phyloP scores from a whole-genome alignment of 2,888 invertebrate species.

The Chrysolina oricalcia region DNA sequence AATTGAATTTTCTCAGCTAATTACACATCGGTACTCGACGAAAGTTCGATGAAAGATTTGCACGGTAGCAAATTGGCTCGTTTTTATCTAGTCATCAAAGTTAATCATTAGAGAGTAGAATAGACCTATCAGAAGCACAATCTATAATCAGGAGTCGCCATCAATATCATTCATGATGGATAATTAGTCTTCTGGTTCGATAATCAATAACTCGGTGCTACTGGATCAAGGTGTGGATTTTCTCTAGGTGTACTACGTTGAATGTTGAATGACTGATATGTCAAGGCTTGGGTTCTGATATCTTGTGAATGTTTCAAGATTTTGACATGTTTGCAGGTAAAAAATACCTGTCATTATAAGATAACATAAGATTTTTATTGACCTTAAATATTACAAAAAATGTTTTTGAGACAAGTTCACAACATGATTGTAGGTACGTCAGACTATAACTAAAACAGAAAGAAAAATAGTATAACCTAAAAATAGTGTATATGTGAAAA shows the following conservation, averaged over 20 bases:
- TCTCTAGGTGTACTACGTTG: neutral
- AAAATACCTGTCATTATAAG: neutral
- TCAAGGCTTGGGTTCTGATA: neutral
- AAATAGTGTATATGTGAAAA: no score
- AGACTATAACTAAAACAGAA: no score
- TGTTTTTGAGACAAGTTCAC: no score
- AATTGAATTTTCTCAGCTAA: slow-evolving; percentile 7
- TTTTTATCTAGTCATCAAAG: slow-evolving; percentile 19
- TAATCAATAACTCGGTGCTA: slow-evolving; percentile 19
- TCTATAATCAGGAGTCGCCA: slow-evolving; percentile 12
- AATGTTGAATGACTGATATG: neutral
- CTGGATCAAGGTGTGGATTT: neutral
- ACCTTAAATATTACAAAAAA: no score
- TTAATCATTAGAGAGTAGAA: slow-evolving; percentile 10
- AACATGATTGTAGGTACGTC: no score
- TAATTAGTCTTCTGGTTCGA: slow-evolving; percentile 19
- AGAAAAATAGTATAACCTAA: no score
- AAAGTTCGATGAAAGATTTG: slow-evolving; percentile 10
- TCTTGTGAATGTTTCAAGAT: neutral
- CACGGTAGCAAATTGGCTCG: slow-evolving; percentile 14
- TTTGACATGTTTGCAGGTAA: neutral
- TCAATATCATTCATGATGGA: slow-evolving; percentile 20
- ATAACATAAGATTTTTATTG: no score
- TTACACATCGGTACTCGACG: slow-evolving; percentile 4
- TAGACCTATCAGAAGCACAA: slow-evolving; percentile 18